Percentiles rank a stretch among this genome's conserved stretches.
Conservation (phyloP, 23 tunicate species). For the Phallusia fumigata region DNA sequence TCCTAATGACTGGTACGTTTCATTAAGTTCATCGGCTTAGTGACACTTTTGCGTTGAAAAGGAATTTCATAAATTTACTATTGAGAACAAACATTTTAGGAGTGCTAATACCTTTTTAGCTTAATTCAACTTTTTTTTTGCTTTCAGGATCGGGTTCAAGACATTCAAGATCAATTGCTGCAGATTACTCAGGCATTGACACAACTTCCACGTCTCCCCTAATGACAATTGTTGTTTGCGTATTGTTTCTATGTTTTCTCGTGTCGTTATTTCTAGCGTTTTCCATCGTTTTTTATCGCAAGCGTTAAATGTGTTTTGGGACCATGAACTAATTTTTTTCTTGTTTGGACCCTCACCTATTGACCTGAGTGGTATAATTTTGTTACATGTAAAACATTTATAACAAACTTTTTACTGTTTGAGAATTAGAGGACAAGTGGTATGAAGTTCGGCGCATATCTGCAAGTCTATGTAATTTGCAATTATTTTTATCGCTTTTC, state of each 20-base stretch:
- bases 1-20: slow-evolving; percentile 21
- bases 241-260: not conserved
- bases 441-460: too few species aligned
- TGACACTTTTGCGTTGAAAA: not conserved
- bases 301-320: not conserved
- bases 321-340: not conserved
- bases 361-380: too few species aligned
- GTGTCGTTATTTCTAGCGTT: not conserved
- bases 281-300: not conserved
- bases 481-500: too few species aligned
- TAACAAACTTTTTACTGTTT: not conserved
- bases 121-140: not conserved
- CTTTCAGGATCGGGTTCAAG: not conserved
- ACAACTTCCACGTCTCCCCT: not conserved
- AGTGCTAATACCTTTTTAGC: too few species aligned
- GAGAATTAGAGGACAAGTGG: not conserved
- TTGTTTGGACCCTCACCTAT: not conserved
- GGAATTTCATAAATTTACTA: too few species aligned
- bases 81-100: too few species aligned
- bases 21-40: not conserved
- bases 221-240: not conserved
- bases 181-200: not conserved
- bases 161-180: not conserved
- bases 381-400: too few species aligned
- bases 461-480: too few species aligned